These are phyloP conservation scores for Hycleus phaleratus DNA, from an alignment of 1,140 invertebrate genomes.

Conservation along the genomic window DNA sequence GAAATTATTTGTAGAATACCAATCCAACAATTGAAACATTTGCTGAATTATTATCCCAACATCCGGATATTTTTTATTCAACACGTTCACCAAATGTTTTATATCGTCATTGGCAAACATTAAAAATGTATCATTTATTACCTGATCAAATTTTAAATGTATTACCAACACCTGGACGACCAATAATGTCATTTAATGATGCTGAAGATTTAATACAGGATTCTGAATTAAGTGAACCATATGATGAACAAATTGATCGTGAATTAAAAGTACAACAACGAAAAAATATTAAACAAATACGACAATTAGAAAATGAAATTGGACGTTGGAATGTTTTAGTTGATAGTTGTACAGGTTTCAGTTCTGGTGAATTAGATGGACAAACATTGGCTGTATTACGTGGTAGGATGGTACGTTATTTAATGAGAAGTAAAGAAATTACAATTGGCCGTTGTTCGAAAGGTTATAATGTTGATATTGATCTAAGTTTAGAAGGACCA, in stretches of 20 bases:
- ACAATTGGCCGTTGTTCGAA: slow-evolving; percentile 84
- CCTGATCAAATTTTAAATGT: slow-evolving; percentile 77
- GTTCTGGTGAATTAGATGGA: slow-evolving; percentile 76
- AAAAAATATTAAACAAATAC: slow-evolving; percentile 73
- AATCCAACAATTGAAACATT: slow-evolving; percentile 61
- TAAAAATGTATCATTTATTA: slow-evolving; percentile 89
- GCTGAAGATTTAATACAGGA: slow-evolving; percentile 86
- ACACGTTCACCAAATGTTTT: slow-evolving; percentile 79
- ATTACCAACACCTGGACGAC: slow-evolving; percentile 49
- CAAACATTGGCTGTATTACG: slow-evolving; percentile 89
- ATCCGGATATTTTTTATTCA: slow-evolving; percentile 79
- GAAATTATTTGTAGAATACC: slow-evolving; percentile 21
- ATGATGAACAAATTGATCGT: slow-evolving; percentile 64
- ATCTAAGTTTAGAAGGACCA: slow-evolving; percentile 86
- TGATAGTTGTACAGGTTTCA: slow-evolving; percentile 70
- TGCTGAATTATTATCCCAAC: slow-evolving; percentile 77
- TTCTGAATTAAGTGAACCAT: slow-evolving; percentile 67
- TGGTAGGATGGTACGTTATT: slow-evolving; percentile 84
- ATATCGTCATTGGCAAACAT: slow-evolving; percentile 81
- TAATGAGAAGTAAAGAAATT: slow-evolving; percentile 94
- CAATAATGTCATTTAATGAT: slow-evolving; percentile 81
- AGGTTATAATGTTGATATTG: slow-evolving; percentile 87
- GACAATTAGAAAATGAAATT: slow-evolving; percentile 81
- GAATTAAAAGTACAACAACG: slow-evolving; percentile 46
- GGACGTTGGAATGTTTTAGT: slow-evolving; percentile 90